Evolutionary conservation across 2,113 vertebrate genomes (phyloP).

Genomic region (Pterocles orientalis): DNA sequence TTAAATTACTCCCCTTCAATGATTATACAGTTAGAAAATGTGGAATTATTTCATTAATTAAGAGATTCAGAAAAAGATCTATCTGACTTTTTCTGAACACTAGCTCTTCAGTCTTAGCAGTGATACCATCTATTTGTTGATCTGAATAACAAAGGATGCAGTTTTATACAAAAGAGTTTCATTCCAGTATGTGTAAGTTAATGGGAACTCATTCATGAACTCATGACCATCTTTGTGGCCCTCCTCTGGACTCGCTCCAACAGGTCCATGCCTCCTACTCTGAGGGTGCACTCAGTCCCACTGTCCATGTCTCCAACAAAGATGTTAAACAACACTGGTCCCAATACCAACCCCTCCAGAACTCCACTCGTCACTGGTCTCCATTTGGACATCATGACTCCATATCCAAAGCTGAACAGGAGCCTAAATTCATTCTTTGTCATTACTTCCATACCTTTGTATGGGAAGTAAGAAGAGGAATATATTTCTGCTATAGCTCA

Average conservation of each 20-base stretch:
- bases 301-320: too few species aligned
- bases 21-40: background rate
- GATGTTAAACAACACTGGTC: too few species aligned
- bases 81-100: background rate
- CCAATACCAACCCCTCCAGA: too few species aligned
- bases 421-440: background rate
- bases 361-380: too few species aligned
- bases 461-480: background rate
- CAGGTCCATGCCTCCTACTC: too few species aligned
- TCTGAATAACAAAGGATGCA: background rate
- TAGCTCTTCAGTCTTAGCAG: background rate
- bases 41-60: background rate
- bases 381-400: background rate
- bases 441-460: background rate
- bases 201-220: background rate
- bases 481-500: background rate
- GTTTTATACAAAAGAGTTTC: background rate
- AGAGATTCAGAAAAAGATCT: background rate
- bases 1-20: rapidly evolving
- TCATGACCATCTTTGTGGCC: too few species aligned
- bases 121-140: background rate
- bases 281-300: too few species aligned
- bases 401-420: background rate
- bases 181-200: background rate
- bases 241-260: too few species aligned